A percentile compares a stretch with the other conserved stretches of the same genome.
Conservation (phyloP, 2,888 invertebrate species). For the Agonum fuliginosum region DNA sequence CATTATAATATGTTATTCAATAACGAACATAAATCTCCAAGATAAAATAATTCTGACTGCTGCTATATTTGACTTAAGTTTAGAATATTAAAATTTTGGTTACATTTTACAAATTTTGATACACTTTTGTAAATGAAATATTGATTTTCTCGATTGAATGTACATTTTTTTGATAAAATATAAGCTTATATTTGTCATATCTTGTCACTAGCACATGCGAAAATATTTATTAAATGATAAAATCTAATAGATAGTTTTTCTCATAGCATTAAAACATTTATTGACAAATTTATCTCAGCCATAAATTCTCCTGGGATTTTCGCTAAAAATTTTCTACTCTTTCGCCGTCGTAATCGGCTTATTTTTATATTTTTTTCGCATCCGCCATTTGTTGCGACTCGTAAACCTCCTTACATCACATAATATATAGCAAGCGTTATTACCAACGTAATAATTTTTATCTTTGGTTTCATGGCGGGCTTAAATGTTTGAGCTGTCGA, state of each 20-base stretch:
- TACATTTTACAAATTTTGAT: too few relatives aligned
- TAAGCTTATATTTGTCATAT: neutral
- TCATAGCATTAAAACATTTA: slow-evolving; percentile 3
- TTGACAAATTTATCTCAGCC: slow-evolving; percentile 23
- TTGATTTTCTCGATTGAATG: neutral
- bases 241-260: slow-evolving; percentile 4
- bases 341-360: slow-evolving; percentile 14
- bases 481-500: neutral
- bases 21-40: too few relatives aligned
- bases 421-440: neutral
- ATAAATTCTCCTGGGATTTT: slow-evolving; percentile 25
- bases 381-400: neutral
- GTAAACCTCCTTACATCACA: slow-evolving; percentile 15
- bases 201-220: neutral
- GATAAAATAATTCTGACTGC: too few relatives aligned
- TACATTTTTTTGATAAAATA: neutral
- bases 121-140: slow-evolving; percentile 16
- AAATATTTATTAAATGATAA: slow-evolving; percentile 16
- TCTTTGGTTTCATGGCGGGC: neutral
- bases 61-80: too few relatives aligned
- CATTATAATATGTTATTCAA: too few relatives aligned
- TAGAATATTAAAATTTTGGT: too few relatives aligned
- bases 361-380: slow-evolving; percentile 22
- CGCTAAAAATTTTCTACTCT: neutral
- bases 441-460: neutral